Base-by-base conservation (phyloP, 2,888 invertebrate species). In the Drosophila neonasuta region DNA sequence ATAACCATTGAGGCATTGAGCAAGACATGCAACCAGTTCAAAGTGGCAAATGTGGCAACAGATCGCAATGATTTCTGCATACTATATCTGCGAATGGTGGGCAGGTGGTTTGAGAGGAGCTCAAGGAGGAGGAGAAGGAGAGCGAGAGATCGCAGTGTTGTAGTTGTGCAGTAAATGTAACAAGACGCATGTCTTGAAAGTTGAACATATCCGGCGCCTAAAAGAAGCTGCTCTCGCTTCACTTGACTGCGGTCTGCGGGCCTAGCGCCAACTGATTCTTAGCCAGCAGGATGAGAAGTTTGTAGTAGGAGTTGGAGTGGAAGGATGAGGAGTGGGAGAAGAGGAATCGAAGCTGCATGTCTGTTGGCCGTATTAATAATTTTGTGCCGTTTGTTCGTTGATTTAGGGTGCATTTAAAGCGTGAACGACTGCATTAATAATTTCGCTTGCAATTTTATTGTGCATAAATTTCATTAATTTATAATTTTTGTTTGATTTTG, bases 381-480 rank as follows among this genome's bases (percentile, higher is more conserved):
- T 74, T 65, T 71, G 24, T 69, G 75, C 79, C 80, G 80, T 87
- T 59, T 56, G 56, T 88, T 49, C 85, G 68, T 88, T 91, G 91
- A 91, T 91, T 90, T 91, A 89, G 88, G 87, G 86, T 88, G 89
- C 87, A 88, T 90, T 90, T 89, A 90, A 90, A 90, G 91, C 91
- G 91, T 91, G 91, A 91, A 91, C 90, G 90, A 89, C 87, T 90
- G 89, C 91, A 90, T 91, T 90, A 90, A 91, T 91, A 91, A 91
- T 91, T 90, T 90, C 90, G 88, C 84, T 88, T 88, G 88, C 90
- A 90, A 90, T 91, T 91, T 90, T 89, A 90, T 91, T 90, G 89
- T 90, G 90, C 90, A 91, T 91, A 91, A 90, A 91, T 91, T 90
- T 90, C 89, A 89, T 91, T 91, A 91, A 91, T 91, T 91, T 91